These are phyloP conservation scores for Pristionchus arcanus DNA, from an alignment of 2,888 invertebrate species.

Conservation along the genomic window DNA sequence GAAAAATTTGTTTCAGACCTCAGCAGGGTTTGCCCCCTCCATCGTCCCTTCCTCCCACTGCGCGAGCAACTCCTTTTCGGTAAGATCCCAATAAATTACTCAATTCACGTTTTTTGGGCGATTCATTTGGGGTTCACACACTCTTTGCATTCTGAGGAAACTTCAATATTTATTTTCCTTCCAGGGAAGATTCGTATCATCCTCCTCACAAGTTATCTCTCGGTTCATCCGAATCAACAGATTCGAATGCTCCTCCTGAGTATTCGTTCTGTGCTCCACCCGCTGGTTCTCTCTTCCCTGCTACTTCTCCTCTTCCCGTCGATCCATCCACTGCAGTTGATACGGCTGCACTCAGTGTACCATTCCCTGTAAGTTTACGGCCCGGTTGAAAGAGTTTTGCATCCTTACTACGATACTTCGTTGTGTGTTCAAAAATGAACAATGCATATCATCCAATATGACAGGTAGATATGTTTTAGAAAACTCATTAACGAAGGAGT, in stretches of 20 bases:
- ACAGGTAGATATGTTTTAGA: too few relatives aligned
- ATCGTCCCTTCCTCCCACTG: slow-evolving; percentile 49
- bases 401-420: too few relatives aligned
- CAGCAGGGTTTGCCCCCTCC: slow-evolving; percentile 38
- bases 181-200: slow-evolving; percentile 32
- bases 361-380: not conserved
- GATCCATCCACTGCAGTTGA: not conserved
- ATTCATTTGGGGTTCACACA: too few relatives aligned
- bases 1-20: not conserved
- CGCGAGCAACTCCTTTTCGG: slow-evolving; percentile 53
- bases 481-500: too few relatives aligned
- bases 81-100: not conserved
- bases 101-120: too few relatives aligned
- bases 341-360: not conserved
- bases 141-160: too few relatives aligned
- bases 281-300: not conserved
- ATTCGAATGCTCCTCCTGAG: slow-evolving; percentile 32
- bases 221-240: slow-evolving; percentile 36
- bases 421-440: too few relatives aligned
- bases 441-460: not conserved
- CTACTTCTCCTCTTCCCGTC: not conserved
- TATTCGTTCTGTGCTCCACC: not conserved
- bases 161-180: not conserved
- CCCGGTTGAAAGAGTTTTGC: not conserved
- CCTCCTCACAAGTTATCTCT: slow-evolving; percentile 47